A percentile compares a stretch with the other conserved stretches of the same genome.
Conservation (phyloP, 2,113 vertebrate genomes). For the Aspidoscelis tigris region DNA sequence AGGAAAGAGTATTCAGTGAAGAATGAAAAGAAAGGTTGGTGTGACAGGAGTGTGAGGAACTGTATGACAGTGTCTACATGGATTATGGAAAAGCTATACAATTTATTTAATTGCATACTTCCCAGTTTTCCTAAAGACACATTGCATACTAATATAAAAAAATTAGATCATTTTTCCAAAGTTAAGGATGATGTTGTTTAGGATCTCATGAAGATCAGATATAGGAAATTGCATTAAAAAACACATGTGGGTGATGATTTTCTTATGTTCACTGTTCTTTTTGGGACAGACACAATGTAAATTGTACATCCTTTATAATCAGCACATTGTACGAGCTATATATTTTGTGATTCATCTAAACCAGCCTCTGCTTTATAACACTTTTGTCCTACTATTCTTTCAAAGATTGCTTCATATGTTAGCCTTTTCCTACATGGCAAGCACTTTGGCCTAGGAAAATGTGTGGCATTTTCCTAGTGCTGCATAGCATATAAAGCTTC, state of each 20-base stretch:
- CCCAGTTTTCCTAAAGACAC: slow-evolving; percentile 25
- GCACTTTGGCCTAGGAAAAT: background rate
- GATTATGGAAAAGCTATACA: slow-evolving; percentile 29
- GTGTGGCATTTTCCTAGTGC: background rate
- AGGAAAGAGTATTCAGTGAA: slow-evolving; percentile 32
- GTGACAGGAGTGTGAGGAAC: rapidly evolving
- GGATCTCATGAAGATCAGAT: background rate
- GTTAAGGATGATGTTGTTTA: background rate
- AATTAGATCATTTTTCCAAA: background rate
- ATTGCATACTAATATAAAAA: slow-evolving; percentile 8
- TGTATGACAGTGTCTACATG: background rate
- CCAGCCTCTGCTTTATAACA: background rate
- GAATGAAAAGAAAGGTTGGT: background rate
- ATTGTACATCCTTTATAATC: background rate
- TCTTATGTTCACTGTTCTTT: background rate
- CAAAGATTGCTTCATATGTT: background rate
- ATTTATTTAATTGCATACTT: slow-evolving; percentile 21
- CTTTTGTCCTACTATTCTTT: background rate
- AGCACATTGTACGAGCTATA: background rate
- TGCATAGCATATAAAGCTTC: background rate
- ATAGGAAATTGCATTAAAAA: background rate
- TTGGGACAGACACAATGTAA: background rate
- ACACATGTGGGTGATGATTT: background rate
- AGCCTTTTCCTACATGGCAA: background rate
- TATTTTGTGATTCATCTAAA: background rate